phyloP scores from a whole-genome alignment of 2,113 vertebrate genomes.

The Formicarius rufipectus region DNA sequence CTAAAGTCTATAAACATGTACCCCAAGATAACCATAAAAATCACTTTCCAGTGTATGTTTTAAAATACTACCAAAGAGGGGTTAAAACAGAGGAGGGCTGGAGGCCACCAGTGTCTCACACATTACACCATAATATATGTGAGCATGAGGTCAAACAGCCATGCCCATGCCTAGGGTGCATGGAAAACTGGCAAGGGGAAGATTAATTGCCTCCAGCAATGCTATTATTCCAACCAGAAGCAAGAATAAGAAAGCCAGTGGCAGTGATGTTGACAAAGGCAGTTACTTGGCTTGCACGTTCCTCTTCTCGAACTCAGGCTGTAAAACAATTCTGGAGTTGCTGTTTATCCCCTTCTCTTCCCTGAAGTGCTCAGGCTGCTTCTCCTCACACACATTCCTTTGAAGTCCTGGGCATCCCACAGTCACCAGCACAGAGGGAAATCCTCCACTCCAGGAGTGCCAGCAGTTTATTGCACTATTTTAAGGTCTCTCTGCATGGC shows the following conservation, averaged over 20 bases:
- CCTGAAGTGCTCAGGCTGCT: not conserved
- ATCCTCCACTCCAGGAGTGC: not conserved
- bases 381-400: not conserved
- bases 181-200: constrained; percentile 38
- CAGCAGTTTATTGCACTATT: not conserved
- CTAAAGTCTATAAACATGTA: constrained; percentile 39
- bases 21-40: constrained; percentile 39
- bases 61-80: constrained; percentile 47
- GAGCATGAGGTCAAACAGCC: constrained; percentile 43
- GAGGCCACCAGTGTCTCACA: constrained; percentile 40
- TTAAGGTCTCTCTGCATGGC: not conserved
- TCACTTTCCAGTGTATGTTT: not conserved
- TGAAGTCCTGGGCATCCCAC: not conserved
- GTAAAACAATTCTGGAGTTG: constrained; percentile 12
- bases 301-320: constrained; percentile 28
- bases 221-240: constrained; percentile 30
- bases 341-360: not conserved
- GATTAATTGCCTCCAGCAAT: constrained; percentile 47
- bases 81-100: constrained; percentile 26
- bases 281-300: not conserved
- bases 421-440: not conserved
- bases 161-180: constrained; percentile 41
- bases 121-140: constrained; percentile 42
- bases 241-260: not conserved
- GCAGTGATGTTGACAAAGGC: constrained; percentile 60